Evolutionary conservation across 2,888 invertebrate genomes (phyloP).

Genomic region (Fabriciana adippe): DNA sequence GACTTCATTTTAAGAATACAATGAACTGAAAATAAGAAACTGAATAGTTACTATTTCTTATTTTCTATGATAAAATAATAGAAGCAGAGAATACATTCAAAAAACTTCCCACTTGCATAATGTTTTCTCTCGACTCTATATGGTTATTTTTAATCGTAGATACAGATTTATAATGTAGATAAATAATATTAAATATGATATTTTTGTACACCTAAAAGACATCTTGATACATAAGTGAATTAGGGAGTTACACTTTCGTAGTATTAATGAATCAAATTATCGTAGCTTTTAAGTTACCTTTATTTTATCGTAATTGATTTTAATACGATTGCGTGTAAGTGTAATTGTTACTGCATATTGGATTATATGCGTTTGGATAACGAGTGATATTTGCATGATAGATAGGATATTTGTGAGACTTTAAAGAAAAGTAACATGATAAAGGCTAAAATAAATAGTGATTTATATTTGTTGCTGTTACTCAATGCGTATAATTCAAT

Average conservation of each 20-base stretch:
- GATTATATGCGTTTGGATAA: conserved; percentile 4
- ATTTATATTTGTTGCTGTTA: not conserved
- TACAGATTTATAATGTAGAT: conserved; percentile 32
- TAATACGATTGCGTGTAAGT: conserved; percentile 22
- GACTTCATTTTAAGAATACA: too few species aligned
- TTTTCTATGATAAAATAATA: not conserved
- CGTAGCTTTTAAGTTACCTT: conserved; percentile 31
- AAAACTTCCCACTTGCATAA: conserved; percentile 11
- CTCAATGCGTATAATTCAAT: not conserved
- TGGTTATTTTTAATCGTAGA: conserved; percentile 17
- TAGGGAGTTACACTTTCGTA: conserved; percentile 41
- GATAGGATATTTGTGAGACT: too few species aligned
- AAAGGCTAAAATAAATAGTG: not conserved
- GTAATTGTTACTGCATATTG: not conserved
- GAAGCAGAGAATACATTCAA: conserved; percentile 9
- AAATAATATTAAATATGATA: conserved; percentile 54
- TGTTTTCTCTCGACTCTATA: conserved; percentile 11
- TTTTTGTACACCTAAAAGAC: conserved; percentile 76
- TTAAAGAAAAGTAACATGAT: too few species aligned
- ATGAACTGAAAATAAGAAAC: not conserved
- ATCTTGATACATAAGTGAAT: conserved; percentile 49
- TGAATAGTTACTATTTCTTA: not conserved
- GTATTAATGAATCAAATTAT: conserved; percentile 28
- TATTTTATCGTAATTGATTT: conserved; percentile 28
- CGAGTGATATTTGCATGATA: not conserved